Conservation (phyloP, 2,888 invertebrate genomes). For the Apamea epomidion region DNA sequence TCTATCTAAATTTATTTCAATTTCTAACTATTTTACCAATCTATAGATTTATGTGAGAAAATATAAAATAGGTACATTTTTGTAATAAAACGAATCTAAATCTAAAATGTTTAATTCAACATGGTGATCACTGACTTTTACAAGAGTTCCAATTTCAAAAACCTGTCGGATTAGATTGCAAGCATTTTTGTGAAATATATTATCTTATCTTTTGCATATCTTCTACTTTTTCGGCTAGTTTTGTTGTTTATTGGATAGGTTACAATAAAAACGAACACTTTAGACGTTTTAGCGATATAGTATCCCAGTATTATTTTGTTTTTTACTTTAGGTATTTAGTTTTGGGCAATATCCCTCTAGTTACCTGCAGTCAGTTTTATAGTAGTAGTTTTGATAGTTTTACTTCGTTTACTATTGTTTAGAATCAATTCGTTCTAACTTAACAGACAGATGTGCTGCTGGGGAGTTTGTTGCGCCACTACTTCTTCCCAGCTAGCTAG, state of each 20-base stretch:
- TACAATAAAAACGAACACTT: conserved; percentile 5
- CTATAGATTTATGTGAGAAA: conserved; percentile 39
- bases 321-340: not conserved
- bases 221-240: conserved; percentile 7
- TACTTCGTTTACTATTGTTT: too few relatives aligned
- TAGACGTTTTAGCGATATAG: not conserved
- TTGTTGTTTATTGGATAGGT: conserved; percentile 7
- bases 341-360: not conserved
- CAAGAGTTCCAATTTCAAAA: conserved; percentile 49
- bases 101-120: conserved; percentile 3
- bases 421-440: too few relatives aligned
- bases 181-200: conserved; percentile 27
- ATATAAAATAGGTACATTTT: not conserved
- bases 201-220: conserved; percentile 25
- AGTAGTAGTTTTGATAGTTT: too few relatives aligned
- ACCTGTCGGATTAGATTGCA: conserved; percentile 38
- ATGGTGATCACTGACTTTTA: conserved; percentile 54
- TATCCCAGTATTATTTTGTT: not conserved
- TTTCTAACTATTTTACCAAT: too few relatives aligned
- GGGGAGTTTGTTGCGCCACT: too few relatives aligned
- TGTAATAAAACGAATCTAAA: not conserved
- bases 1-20: too few relatives aligned
- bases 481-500: too few relatives aligned
- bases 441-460: too few relatives aligned
- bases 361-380: too few relatives aligned